Percentiles rank a stretch among this genome's conserved stretches.
Evolutionary conservation across 2,113 vertebrate species (phyloP).

Genomic region (Stigmatopora argus): DNA sequence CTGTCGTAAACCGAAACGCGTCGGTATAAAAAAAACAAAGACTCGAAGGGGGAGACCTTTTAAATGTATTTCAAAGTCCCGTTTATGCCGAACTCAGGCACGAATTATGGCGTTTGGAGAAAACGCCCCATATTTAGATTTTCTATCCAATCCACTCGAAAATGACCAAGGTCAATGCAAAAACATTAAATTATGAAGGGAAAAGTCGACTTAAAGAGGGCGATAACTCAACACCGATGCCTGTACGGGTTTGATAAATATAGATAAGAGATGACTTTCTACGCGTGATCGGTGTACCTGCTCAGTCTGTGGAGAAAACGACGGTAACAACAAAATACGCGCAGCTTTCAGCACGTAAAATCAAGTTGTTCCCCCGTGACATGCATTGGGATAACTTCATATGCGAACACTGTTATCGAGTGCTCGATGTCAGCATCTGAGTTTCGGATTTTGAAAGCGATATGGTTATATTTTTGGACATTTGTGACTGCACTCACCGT

Average conservation of each 20-base stretch:
- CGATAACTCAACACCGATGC: not conserved
- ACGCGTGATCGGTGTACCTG: not conserved
- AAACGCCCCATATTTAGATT: fast-evolving
- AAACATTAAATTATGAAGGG: not conserved
- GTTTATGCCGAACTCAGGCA: slow-evolving; percentile 7
- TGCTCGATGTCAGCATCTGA: not conserved
- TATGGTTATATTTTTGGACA: not conserved
- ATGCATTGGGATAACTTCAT: not conserved
- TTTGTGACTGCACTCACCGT: slow-evolving; percentile 41
- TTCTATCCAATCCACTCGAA: fast-evolving
- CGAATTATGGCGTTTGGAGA: fast-evolving
- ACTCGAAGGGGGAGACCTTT: not conserved
- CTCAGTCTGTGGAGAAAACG: not conserved
- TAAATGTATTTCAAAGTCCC: too few species aligned
- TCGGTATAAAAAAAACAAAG: not conserved
- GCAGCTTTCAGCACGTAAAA: not conserved
- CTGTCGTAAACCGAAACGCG: not conserved
- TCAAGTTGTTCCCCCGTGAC: not conserved
- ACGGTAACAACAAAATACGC: not conserved
- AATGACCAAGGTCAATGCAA: not conserved
- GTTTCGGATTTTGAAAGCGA: not conserved
- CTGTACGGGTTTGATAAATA: not conserved
- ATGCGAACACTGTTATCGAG: not conserved
- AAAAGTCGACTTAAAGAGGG: not conserved
- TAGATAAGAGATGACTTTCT: not conserved